phyloP scores from a whole-genome alignment of 1,140 invertebrate species.

The Drosophila ironensis region DNA sequence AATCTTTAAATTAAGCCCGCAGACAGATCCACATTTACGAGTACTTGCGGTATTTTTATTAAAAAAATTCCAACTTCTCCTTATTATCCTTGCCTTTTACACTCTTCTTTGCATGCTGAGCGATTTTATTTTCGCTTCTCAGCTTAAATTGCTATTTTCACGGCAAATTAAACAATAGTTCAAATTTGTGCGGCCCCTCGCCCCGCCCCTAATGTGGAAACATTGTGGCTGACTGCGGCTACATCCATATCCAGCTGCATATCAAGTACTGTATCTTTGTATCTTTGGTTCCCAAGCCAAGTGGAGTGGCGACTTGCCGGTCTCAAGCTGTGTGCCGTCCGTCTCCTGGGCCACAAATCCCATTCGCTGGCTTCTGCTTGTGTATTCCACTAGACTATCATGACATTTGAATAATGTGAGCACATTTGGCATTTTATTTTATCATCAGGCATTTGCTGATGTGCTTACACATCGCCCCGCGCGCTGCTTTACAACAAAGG shows the following conservation, averaged over 20 bases:
- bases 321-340: constrained; percentile 25
- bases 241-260: constrained; percentile 31
- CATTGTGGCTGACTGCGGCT: constrained; percentile 21
- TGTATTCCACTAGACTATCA: constrained; percentile 60
- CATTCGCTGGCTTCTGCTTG: constrained; percentile 1
- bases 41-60: neutral
- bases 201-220: neutral
- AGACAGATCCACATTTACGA: no score
- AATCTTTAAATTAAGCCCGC: no score
- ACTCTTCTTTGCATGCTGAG: neutral
- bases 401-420: constrained; percentile 75
- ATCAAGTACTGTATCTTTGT: constrained; percentile 17
- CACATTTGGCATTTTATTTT: constrained; percentile 80
- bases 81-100: neutral
- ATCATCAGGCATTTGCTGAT: constrained; percentile 75
- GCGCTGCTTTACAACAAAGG: constrained; percentile 18
- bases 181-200: constrained; percentile 9
- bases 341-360: neutral
- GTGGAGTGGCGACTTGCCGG: neutral
- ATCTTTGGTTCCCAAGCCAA: constrained; percentile 28
- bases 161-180: constrained; percentile 49
- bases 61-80: neutral
- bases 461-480: constrained; percentile 40
- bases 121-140: neutral
- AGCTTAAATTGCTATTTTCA: constrained; percentile 37